Evolutionary conservation across 1,140 invertebrate genomes (phyloP).

Genomic region (Tetranychus urticae): DNA sequence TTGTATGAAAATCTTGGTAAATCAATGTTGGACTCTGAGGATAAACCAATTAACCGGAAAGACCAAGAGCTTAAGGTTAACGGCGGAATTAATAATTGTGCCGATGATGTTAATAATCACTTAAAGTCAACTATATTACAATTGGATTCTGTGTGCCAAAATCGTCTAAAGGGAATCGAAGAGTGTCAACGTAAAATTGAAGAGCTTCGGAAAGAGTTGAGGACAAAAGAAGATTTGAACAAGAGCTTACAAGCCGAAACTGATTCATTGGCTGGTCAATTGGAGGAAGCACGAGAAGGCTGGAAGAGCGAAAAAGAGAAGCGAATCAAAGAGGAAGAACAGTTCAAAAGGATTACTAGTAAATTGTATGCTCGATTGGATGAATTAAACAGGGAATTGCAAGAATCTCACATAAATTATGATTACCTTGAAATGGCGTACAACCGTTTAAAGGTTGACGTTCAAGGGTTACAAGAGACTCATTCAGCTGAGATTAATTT

Average conservation of each 20-base stretch:
- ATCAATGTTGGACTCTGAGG: background rate
- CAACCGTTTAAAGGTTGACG: slow-evolving; percentile 42
- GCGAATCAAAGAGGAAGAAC: background rate
- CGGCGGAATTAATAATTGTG: too few species aligned
- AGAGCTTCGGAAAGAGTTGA: background rate
- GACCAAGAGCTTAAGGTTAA: too few species aligned
- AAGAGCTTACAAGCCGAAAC: background rate
- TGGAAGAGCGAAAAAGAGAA: background rate
- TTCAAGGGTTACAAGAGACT: slow-evolving; percentile 37
- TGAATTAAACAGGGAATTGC: slow-evolving; percentile 49
- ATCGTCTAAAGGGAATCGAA: background rate
- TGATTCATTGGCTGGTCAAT: background rate
- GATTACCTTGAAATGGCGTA: slow-evolving; percentile 51
- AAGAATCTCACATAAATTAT: slow-evolving; percentile 48
- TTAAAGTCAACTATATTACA: background rate
- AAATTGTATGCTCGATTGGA: slow-evolving; percentile 27
- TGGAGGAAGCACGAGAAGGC: background rate
- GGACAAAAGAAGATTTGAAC: background rate
- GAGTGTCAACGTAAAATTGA: background rate
- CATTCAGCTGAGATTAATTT: slow-evolving; percentile 45
- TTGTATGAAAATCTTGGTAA: background rate
- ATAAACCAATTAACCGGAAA: background rate
- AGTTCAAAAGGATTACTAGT: background rate
- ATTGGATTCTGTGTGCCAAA: background rate
- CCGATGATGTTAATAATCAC: background rate